phyloP scores from a whole-genome alignment of 2,113 vertebrate species.

The Salvelinus sp. region DNA sequence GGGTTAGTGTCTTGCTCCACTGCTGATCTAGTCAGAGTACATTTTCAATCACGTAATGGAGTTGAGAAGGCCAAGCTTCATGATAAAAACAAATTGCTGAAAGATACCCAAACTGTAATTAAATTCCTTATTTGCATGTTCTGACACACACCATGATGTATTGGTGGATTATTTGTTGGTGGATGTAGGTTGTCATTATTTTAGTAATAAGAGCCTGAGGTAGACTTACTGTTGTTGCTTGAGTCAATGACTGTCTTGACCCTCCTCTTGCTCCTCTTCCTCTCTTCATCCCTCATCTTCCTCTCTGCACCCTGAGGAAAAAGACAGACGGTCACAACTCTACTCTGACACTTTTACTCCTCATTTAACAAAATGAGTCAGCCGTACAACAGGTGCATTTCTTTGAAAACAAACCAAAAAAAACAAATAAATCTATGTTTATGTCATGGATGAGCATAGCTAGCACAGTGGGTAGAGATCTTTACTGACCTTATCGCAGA shows the following conservation, averaged over 20 bases:
- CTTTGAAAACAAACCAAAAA: too few relatives aligned
- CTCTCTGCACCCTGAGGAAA: conserved; percentile 89
- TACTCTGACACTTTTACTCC: neutral
- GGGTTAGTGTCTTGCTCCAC: neutral
- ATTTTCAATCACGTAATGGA: too few relatives aligned
- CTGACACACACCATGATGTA: neutral
- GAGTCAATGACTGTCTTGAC: conserved; percentile 81
- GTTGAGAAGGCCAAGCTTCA: neutral
- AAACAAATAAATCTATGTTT: too few relatives aligned
- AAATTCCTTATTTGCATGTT: neutral
- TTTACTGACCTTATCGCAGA: conserved; percentile 91
- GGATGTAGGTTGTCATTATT: neutral
- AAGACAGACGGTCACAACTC: conserved; percentile 3
- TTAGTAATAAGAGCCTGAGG: neutral
- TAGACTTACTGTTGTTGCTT: conserved; percentile 71
- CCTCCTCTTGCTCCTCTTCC: conserved; percentile 91
- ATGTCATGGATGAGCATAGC: too few relatives aligned
- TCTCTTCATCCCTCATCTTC: conserved; percentile 97
- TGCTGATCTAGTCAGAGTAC: neutral
- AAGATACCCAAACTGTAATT: neutral
- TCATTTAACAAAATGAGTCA: too few relatives aligned
- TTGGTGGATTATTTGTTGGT: neutral
- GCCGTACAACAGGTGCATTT: too few relatives aligned
- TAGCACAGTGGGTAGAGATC: neutral
- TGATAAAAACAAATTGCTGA: neutral